Evolutionary conservation across 2,113 vertebrate genomes (phyloP), one percentile per base, ranked within the genome.

Genomic region (Caretta caretta): DNA sequence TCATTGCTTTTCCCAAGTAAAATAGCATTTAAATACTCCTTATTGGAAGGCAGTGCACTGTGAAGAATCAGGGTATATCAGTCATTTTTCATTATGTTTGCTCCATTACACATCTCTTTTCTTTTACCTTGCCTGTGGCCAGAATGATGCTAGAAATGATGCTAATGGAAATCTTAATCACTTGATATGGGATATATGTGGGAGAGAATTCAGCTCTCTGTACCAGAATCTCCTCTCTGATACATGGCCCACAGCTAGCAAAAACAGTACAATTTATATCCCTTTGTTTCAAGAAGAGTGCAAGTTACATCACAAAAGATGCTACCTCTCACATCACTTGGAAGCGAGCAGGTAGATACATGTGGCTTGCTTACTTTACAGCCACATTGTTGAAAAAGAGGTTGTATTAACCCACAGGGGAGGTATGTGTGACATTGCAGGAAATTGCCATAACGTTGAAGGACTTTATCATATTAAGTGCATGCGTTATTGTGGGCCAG

Each of bases 81-180:
- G 49, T 91, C 83, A 91, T 96, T 94, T 88, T 92, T 29, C 53
- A 42, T 94, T 93, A 80, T 54, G 25, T 93, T 95, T 94, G 69
- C 84, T 93, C 57, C 56, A 13, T 93, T 97, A 54, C 0, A 0
- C 5, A 80, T 90, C 91, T 84, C 59, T 91, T 54, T 48, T 76
- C 4, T 84, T 42, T 78, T 83, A 31, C 27, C n/a, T 57, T 95
- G 48, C 84, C 22, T 84, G 0, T 62, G 24, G 42, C 75, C 82
- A 69, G 29, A 69, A 48, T 82, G 2, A 22, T 56, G 6, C 50
- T 82, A 38, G 72, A 83, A 92, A 65, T 83, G 72, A 88, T 8
- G 19, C 2, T 69, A 92, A 82, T 59, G 83, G 42, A 93, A 75
- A 54, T 84, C 24, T 83, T 86, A 93, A 53, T 91, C 14, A 72